Percentiles rank a stretch among this genome's conserved stretches.
phyloP scores from a whole-genome alignment of 2,113 vertebrate genomes.

The Saguinus midas region DNA sequence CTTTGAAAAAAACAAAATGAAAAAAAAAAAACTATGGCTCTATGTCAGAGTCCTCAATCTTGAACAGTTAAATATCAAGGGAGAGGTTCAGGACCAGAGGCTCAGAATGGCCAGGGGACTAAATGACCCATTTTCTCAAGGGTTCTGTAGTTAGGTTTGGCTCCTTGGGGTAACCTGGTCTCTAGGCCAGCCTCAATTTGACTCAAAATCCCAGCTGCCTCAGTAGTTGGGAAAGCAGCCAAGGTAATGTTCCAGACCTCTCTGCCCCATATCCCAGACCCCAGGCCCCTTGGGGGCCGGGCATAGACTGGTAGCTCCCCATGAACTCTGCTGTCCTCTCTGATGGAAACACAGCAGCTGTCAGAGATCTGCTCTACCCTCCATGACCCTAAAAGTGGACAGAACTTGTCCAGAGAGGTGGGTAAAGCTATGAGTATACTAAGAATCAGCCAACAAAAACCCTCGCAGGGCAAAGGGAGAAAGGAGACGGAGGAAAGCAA shows the following conservation, averaged over 20 bases:
- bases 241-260: neutral
- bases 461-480: neutral
- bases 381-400: neutral
- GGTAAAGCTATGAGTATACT: neutral
- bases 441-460: constrained; percentile 31
- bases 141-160: neutral
- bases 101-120: neutral
- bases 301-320: neutral
- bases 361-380: neutral
- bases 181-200: neutral
- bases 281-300: neutral
- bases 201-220: neutral
- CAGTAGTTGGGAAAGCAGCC: neutral
- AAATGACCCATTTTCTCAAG: neutral
- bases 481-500: constrained; percentile 11
- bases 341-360: neutral
- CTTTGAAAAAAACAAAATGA: neutral
- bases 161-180: neutral
- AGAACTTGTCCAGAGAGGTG: neutral
- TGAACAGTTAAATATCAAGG: neutral
- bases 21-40: neutral
- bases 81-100: neutral
- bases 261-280: neutral
- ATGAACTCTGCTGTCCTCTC: neutral
- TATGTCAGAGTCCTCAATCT: neutral